These are phyloP conservation scores for Pipa parva DNA, from an alignment of 2,113 vertebrate genomes.

Conservation along the genomic window DNA sequence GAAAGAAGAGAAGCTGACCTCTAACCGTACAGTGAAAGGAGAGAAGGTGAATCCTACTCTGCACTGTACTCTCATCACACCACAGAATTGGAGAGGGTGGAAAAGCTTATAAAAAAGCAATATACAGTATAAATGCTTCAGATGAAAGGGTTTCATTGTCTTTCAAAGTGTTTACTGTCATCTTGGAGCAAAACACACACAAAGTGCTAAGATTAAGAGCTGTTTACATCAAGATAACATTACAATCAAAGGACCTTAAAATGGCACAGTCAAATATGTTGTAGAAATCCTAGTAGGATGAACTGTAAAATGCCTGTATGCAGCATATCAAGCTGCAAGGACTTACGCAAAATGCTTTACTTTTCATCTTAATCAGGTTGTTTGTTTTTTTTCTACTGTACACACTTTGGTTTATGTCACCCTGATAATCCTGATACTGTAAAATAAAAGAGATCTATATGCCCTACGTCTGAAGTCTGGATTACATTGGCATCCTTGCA, in stretches of 20 bases:
- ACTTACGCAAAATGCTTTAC: too few relatives aligned
- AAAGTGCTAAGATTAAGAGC: slow-evolving; percentile 18
- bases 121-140: background rate
- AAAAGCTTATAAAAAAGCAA: slow-evolving; percentile 30
- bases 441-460: too few relatives aligned
- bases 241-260: slow-evolving; percentile 4
- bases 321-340: too few relatives aligned
- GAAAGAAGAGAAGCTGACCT: slow-evolving; percentile 48
- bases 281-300: too few relatives aligned
- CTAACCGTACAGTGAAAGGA: slow-evolving; percentile 35
- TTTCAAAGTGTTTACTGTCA: slow-evolving; percentile 12
- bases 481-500: too few relatives aligned
- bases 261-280: background rate
- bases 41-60: slow-evolving; percentile 23
- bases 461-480: too few relatives aligned
- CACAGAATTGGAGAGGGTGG: slow-evolving; percentile 42
- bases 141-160: slow-evolving; percentile 26
- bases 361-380: too few relatives aligned
- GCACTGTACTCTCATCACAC: slow-evolving; percentile 35
- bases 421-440: too few relatives aligned
- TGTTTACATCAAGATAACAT: slow-evolving; percentile 37
- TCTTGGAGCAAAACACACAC: slow-evolving; percentile 21
- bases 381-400: too few relatives aligned
- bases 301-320: too few relatives aligned
- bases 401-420: too few relatives aligned